phyloP scores from a whole-genome alignment of 2,113 vertebrate genomes.

The Nipponia nippon region DNA sequence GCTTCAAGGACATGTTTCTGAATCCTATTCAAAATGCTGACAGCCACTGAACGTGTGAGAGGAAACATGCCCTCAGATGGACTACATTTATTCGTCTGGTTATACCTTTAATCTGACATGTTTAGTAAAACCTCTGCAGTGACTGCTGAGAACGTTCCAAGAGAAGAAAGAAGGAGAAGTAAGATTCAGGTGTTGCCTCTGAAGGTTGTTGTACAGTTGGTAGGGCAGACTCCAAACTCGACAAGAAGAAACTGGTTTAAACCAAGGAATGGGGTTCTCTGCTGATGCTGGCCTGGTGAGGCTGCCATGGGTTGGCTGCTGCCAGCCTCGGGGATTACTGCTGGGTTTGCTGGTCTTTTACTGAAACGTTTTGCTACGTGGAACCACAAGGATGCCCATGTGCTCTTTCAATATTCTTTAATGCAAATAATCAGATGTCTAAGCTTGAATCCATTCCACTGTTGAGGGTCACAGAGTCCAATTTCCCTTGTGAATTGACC shows the following conservation, averaged over 20 bases:
- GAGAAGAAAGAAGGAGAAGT: background rate
- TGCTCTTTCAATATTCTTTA: background rate
- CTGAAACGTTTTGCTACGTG: fast-evolving
- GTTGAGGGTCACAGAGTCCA: background rate
- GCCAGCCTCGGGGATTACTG: fast-evolving
- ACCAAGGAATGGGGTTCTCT: background rate
- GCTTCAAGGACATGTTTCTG: conserved; percentile 60
- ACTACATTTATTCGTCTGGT: conserved; percentile 41
- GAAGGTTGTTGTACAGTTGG: background rate
- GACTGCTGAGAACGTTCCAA: background rate
- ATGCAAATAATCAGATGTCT: fast-evolving
- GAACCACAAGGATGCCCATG: background rate
- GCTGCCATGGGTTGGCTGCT: background rate
- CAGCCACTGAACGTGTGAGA: conserved; percentile 18
- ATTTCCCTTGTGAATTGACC: background rate
- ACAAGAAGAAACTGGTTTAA: background rate
- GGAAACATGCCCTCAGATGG: conserved; percentile 44
- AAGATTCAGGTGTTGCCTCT: conserved; percentile 25
- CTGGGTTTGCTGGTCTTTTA: background rate
- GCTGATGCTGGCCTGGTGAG: background rate
- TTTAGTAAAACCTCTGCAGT: conserved; percentile 44
- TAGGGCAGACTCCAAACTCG: background rate
- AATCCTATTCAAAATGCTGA: conserved; percentile 46
- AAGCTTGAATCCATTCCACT: too few species aligned
- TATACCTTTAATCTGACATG: conserved; percentile 59